These are phyloP conservation scores for Orthonyx spaldingii DNA, from an alignment of 2,113 vertebrate species.

Conservation along the genomic window DNA sequence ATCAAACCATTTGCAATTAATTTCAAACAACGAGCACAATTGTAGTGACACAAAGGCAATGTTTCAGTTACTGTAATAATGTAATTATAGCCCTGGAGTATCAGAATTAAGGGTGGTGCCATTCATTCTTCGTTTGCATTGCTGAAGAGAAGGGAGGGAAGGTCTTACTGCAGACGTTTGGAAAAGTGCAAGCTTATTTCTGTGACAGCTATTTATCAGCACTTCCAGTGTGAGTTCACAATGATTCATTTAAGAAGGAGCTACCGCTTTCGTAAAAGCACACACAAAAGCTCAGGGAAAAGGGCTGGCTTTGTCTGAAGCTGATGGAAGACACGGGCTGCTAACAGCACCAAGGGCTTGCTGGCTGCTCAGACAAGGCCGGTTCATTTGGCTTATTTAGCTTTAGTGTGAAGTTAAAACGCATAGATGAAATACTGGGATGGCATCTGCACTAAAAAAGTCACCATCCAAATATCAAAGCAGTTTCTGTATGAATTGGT, in stretches of 20 bases:
- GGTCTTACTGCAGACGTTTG: neutral
- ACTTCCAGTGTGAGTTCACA: neutral
- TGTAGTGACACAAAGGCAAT: slow-evolving; percentile 38
- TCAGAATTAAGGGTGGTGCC: slow-evolving; percentile 8
- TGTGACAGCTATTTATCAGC: neutral
- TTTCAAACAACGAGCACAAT: slow-evolving; percentile 39
- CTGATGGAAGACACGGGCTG: neutral
- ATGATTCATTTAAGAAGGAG: neutral
- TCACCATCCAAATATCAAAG: neutral
- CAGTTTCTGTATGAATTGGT: neutral
- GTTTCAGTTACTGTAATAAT: slow-evolving; percentile 58
- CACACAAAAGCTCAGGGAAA: neutral
- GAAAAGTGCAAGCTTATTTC: neutral
- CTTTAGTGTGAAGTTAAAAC: neutral
- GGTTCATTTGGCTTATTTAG: neutral
- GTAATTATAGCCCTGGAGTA: slow-evolving; percentile 49
- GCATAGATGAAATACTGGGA: neutral
- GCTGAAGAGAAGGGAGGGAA: neutral
- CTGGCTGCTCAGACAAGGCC: neutral
- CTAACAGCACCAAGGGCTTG: neutral
- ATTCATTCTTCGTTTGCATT: neutral
- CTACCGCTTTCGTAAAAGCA: neutral
- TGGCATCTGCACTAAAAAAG: neutral
- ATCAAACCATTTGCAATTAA: slow-evolving; percentile 44
- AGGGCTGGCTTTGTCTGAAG: neutral